Percentiles rank a stretch among this genome's conserved stretches.
Conservation (phyloP, 2,797 vertebrate genomes). For the Syncerus caffer region DNA sequence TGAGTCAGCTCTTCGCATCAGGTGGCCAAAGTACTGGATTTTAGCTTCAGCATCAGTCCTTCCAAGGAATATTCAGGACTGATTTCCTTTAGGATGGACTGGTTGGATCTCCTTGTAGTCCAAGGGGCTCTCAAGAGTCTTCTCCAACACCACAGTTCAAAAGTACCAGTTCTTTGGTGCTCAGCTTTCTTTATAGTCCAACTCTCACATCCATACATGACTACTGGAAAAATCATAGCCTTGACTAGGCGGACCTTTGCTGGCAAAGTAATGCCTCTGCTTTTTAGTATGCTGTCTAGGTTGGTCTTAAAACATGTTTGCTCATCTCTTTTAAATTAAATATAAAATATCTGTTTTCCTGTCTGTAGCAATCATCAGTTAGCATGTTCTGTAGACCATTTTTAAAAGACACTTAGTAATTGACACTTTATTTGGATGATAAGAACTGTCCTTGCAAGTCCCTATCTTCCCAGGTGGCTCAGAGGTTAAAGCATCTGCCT, state of each 20-base stretch:
- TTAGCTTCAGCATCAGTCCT: neutral
- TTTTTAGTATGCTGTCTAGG: neutral
- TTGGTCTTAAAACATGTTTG: neutral
- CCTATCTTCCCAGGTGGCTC: neutral
- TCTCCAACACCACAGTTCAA: neutral
- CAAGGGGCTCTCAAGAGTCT: neutral
- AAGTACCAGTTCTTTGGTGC: neutral
- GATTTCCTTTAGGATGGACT: neutral
- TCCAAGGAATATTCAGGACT: neutral
- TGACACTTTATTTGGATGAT: conserved; percentile 13
- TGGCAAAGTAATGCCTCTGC: neutral
- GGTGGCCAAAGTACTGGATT: neutral
- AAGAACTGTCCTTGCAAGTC: neutral
- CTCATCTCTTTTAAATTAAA: neutral
- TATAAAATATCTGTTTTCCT: conserved; percentile 7
- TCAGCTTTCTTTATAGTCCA: neutral
- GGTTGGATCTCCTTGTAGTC: neutral
- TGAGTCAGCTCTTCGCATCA: neutral
- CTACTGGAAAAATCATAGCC: neutral
- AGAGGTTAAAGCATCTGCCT: no score
- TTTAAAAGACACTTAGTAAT: neutral
- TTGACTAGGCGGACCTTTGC: neutral
- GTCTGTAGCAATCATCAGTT: neutral
- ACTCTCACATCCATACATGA: neutral
- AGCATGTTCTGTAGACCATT: neutral